Conservation (phyloP, 2,888 invertebrate species). For the Nemurella pictetii region DNA sequence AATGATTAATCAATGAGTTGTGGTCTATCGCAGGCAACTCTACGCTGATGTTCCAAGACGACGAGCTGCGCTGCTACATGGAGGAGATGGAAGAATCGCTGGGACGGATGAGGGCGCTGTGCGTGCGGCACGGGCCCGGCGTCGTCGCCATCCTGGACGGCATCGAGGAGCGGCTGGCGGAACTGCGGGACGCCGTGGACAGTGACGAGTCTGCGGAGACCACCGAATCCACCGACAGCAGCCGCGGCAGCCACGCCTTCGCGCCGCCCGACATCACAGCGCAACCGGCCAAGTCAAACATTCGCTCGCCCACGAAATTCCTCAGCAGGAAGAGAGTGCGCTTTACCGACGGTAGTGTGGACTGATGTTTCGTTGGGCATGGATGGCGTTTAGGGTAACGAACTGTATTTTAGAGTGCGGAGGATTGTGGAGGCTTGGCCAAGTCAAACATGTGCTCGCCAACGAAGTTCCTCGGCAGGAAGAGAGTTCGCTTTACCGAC, state of each 20-base stretch:
- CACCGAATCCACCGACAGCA: conserved; percentile 37
- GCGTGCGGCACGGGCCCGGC: conserved; percentile 45
- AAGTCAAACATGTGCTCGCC: no score
- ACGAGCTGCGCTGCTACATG: conserved; percentile 48
- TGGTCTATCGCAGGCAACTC: not conserved
- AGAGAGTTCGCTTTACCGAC: no score
- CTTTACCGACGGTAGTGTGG: not conserved
- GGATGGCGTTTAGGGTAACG: no score
- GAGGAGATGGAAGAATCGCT: conserved; percentile 49
- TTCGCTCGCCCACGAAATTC: conserved; percentile 40
- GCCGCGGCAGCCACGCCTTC: not conserved
- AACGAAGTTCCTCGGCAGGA: no score
- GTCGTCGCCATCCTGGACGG: conserved; percentile 47
- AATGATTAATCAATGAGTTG: not conserved
- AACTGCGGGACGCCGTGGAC: no score
- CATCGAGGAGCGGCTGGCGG: conserved; percentile 46
- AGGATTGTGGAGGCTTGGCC: no score
- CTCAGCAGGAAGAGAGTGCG: not conserved
- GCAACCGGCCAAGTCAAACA: conserved; percentile 45
- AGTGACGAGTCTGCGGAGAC: conserved; percentile 41
- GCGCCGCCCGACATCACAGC: not conserved
- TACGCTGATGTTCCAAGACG: conserved; percentile 44
- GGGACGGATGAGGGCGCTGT: conserved; percentile 48
- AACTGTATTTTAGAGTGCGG: no score
- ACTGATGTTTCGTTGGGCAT: no score